Evolutionary conservation across 2,113 vertebrate species (phyloP).

Genomic region (Solea solea): DNA sequence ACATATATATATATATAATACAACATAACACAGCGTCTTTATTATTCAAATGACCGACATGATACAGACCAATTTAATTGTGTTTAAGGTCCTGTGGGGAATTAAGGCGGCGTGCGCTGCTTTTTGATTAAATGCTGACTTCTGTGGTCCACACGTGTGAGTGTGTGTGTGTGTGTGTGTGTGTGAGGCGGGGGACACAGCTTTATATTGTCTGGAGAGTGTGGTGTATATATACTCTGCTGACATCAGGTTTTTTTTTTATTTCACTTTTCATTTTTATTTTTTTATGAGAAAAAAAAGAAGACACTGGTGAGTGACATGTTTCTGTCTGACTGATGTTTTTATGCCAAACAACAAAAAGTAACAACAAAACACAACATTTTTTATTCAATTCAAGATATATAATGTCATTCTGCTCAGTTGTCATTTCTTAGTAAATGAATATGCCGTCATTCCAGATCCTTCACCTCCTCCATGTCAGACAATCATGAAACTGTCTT

Average conservation of each 20-base stretch:
- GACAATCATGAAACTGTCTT: too few relatives aligned
- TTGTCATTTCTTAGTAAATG: too few relatives aligned
- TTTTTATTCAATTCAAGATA: too few relatives aligned
- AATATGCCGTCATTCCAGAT: too few relatives aligned
- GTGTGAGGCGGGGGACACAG: slow-evolving; percentile 1
- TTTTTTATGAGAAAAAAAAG: slow-evolving; percentile 16
- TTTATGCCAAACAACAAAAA: too few relatives aligned
- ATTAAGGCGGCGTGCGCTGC: slow-evolving; percentile 61
- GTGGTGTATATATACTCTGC: slow-evolving; percentile 29
- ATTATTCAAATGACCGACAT: slow-evolving; percentile 39
- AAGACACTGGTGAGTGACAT: slow-evolving; percentile 4
- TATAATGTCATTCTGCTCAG: too few relatives aligned
- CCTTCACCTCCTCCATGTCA: too few relatives aligned
- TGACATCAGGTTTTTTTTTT: slow-evolving; percentile 56
- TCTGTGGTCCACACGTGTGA: slow-evolving; percentile 52
- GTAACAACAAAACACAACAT: too few relatives aligned
- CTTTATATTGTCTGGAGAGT: slow-evolving; percentile 42
- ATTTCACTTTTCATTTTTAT: too few relatives aligned
- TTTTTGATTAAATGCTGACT: slow-evolving; percentile 77
- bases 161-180: slow-evolving; percentile 15
- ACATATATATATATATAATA: slow-evolving; percentile 16
- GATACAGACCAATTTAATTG: slow-evolving; percentile 60
- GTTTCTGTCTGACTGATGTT: slow-evolving; percentile 17
- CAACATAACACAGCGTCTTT: slow-evolving; percentile 15
- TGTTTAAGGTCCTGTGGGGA: slow-evolving; percentile 54